phyloP scores from a whole-genome alignment of 1,140 invertebrate genomes.

The Trachymyrmex septentrionalis region DNA sequence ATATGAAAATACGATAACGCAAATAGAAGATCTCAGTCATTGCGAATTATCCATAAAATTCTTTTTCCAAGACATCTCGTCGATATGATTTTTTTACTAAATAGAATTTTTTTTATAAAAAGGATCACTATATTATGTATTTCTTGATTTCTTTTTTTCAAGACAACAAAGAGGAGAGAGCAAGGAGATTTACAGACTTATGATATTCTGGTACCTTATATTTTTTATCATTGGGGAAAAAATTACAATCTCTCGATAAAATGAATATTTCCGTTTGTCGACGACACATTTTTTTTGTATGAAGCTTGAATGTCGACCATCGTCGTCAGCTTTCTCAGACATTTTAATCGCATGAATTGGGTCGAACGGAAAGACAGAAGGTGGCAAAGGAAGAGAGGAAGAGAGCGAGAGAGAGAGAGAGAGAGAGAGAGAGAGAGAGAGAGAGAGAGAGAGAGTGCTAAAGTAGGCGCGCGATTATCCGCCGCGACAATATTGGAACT shows the following conservation, averaged over 20 bases:
- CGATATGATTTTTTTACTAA: constrained; percentile 1
- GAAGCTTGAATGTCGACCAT: background rate
- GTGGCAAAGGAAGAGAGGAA: background rate
- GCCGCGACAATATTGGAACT: constrained; percentile 26
- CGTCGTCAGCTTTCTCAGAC: background rate
- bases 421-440: background rate
- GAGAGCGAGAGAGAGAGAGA: background rate
- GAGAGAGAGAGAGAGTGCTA: background rate
- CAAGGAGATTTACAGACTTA: background rate
- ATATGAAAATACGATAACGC: constrained; percentile 64
- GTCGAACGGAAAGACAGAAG: constrained; percentile 35
- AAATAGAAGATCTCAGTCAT: background rate
- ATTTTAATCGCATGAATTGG: constrained; percentile 14
- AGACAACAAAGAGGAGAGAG: background rate
- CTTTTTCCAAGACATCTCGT: background rate
- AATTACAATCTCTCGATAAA: constrained; percentile 5
- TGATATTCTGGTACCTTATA: background rate
- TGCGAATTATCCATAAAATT: background rate
- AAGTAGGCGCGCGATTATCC: constrained; percentile 22
- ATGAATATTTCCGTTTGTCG: background rate
- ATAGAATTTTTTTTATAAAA: background rate
- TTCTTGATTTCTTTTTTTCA: background rate
- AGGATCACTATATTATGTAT: background rate
- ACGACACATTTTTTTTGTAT: background rate
- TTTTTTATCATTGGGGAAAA: constrained; percentile 12